Percentiles rank a stretch among this genome's conserved stretches.
Conservation (phyloP, 2,888 invertebrate genomes). For the Lycocerus yunnanus region DNA sequence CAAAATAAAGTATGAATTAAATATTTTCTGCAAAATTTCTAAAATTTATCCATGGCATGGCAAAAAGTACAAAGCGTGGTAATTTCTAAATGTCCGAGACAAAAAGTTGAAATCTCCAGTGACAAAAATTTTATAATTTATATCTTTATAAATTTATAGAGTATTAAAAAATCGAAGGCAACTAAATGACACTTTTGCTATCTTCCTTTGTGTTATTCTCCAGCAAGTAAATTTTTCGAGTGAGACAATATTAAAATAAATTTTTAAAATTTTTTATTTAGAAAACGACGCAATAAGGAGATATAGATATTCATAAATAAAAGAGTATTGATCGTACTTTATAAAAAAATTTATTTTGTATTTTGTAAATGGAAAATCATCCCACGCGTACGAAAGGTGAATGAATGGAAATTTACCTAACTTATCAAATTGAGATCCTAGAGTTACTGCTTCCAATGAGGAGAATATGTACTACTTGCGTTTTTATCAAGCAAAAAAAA, state of each 20-base stretch:
- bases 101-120: background rate
- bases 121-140: conserved; percentile 4
- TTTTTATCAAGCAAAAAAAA: background rate
- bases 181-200: conserved; percentile 2
- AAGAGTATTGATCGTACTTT: background rate
- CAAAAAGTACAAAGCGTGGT: too few species aligned
- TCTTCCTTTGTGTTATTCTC: background rate
- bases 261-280: background rate
- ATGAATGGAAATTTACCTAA: background rate
- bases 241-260: background rate
- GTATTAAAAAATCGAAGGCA: conserved; percentile 9
- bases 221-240: conserved; percentile 13
- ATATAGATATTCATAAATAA: background rate
- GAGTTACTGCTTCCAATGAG: background rate
- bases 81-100: too few species aligned
- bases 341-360: background rate
- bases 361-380: background rate
- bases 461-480: background rate
- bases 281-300: background rate
- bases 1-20: too few species aligned
- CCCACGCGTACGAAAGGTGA: background rate
- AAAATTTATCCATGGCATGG: too few species aligned
- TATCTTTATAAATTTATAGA: conserved; percentile 4
- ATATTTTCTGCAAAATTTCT: too few species aligned
- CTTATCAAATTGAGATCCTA: background rate